A percentile compares a stretch with the other conserved stretches of the same genome.
Conservation (phyloP, 1,140 invertebrate species). For the Scaptodrosophila lebanonensis region DNA sequence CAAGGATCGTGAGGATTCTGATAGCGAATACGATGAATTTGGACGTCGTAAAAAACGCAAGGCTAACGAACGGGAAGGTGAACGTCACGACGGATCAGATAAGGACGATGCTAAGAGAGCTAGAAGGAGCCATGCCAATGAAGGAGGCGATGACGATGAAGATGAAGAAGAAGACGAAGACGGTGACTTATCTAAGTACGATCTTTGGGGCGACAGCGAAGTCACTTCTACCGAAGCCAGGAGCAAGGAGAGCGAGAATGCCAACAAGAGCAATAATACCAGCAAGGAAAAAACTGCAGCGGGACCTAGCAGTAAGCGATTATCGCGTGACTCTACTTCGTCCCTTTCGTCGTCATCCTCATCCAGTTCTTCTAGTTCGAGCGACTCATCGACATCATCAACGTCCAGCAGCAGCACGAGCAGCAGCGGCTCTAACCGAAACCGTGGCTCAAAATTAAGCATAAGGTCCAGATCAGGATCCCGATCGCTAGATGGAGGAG, state of each 20-base stretch:
- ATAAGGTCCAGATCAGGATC: background rate
- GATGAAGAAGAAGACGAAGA: constrained; percentile 83
- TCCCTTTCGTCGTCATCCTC: constrained; percentile 64
- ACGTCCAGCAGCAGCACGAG: constrained; percentile 48
- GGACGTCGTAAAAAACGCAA: constrained; percentile 89
- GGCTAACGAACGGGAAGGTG: constrained; percentile 60
- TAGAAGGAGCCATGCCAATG: constrained; percentile 69
- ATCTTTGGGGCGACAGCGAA: constrained; percentile 84
- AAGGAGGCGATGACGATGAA: constrained; percentile 76
- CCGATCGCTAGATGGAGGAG: constrained; percentile 19
- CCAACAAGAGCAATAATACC: constrained; percentile 10
- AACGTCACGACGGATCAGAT: constrained; percentile 41
- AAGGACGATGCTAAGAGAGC: constrained; percentile 74
- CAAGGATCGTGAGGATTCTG: constrained; percentile 89
- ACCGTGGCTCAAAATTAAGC: constrained; percentile 24
- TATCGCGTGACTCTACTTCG: constrained; percentile 43
- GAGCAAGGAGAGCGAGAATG: constrained; percentile 36
- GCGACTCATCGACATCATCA: constrained; percentile 46
- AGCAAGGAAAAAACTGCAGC: constrained; percentile 22
- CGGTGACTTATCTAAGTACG: constrained; percentile 89
- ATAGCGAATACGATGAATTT: constrained; percentile 97
- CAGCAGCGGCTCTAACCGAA: constrained; percentile 30
- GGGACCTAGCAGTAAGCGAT: constrained; percentile 29
- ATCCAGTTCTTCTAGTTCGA: constrained; percentile 63
- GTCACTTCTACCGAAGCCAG: constrained; percentile 39